Evolutionary conservation across 2,888 invertebrate genomes (phyloP).

Genomic region (Harpagoxenus sublaevis): DNA sequence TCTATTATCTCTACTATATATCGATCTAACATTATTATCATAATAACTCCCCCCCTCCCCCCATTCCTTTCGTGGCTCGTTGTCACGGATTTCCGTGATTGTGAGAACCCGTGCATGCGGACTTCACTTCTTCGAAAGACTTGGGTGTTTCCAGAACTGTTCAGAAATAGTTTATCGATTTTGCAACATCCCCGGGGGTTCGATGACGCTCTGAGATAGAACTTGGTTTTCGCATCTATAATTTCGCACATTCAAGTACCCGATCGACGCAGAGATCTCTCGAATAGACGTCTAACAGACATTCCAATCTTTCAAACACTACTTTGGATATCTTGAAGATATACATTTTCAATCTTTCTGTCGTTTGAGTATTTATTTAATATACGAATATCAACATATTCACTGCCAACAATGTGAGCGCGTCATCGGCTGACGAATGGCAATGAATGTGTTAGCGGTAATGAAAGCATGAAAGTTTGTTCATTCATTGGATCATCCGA

Average conservation of each 20-base stretch:
- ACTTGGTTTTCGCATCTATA: constrained; percentile 39
- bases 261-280: constrained; percentile 9
- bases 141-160: constrained; percentile 40
- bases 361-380: background rate
- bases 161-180: constrained; percentile 50
- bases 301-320: background rate
- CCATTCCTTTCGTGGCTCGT: constrained; percentile 36
- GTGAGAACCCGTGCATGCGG: constrained; percentile 41
- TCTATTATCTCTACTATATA: constrained; percentile 21
- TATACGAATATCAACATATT: background rate
- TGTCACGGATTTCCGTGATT: constrained; percentile 53
- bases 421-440: background rate
- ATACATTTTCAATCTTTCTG: background rate
- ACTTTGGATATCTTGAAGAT: background rate
- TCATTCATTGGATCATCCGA: background rate
- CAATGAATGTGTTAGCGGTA: constrained; percentile 19
- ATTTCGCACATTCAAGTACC: constrained; percentile 22
- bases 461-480: constrained; percentile 20
- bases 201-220: constrained; percentile 38
- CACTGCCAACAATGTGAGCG: background rate
- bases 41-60: background rate
- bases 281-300: background rate
- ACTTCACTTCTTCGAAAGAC: constrained; percentile 28
- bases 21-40: constrained; percentile 36
- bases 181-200: constrained; percentile 36